These are phyloP conservation scores for Nothocercus julius DNA, from an alignment of 2,113 vertebrate species.

Conservation along the genomic window DNA sequence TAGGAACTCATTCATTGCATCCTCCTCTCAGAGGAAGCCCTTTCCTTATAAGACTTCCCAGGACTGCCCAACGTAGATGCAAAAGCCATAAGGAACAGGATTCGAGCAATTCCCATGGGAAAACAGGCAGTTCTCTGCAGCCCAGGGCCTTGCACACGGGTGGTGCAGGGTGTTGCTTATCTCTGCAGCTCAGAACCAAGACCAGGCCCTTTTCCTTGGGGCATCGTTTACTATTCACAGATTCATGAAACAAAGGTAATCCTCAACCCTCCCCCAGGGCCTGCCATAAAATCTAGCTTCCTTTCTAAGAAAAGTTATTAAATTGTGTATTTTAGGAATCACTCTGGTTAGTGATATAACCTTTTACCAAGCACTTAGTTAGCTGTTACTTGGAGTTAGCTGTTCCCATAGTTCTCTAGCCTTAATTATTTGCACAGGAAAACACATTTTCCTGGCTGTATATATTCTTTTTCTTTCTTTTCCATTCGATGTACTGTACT, in stretches of 20 bases:
- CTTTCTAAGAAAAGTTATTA: not conserved
- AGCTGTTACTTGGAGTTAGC: not conserved
- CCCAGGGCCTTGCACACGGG: not conserved
- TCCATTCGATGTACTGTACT: not conserved
- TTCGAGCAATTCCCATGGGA: constrained; percentile 57
- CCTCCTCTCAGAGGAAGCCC: not conserved
- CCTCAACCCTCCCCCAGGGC: not conserved
- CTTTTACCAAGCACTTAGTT: not conserved
- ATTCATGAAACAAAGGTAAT: constrained; percentile 31
- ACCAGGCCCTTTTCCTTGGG: not conserved
- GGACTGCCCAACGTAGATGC: not conserved
- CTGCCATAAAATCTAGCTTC: not conserved
- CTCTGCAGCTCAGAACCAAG: constrained; percentile 28
- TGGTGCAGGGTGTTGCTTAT: constrained; percentile 44
- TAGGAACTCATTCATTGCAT: not conserved
- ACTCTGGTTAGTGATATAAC: not conserved
- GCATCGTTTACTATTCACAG: constrained; percentile 37
- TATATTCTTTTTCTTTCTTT: not conserved
- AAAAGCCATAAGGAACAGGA: not conserved
- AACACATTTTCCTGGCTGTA: not conserved
- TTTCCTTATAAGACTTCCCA: not conserved
- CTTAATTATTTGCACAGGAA: not conserved
- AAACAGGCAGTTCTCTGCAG: constrained; percentile 4
- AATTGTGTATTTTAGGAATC: not conserved
- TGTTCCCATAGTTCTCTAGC: not conserved